phyloP scores from a whole-genome alignment of 2,797 vertebrate species.

The Schizopygopsis malacanthus region DNA sequence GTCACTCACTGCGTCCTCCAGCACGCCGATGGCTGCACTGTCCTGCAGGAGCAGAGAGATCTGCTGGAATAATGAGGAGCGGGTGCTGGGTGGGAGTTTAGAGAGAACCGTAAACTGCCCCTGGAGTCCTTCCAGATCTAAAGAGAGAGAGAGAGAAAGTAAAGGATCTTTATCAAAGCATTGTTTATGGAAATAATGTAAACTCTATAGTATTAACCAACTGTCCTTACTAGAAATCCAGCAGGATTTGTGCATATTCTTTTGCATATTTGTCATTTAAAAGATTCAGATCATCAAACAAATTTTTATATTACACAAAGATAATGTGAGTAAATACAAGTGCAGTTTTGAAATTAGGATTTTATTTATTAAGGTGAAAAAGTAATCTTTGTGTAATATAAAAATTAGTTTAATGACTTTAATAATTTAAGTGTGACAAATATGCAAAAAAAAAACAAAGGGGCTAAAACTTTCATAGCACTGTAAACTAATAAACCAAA shows the following conservation, averaged over 20 bases:
- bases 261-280: too few relatives aligned
- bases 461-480: background rate
- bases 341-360: too few relatives aligned
- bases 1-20: slow-evolving; percentile 84
- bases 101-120: slow-evolving; percentile 81
- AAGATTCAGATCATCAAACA: too few relatives aligned
- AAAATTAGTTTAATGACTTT: background rate
- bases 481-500: background rate
- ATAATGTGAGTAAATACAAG: too few relatives aligned
- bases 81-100: slow-evolving; percentile 73
- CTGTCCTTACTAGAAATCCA: background rate
- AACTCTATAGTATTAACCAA: too few relatives aligned
- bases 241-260: too few relatives aligned
- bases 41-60: slow-evolving; percentile 75
- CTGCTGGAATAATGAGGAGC: slow-evolving; percentile 73
- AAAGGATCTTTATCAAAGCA: background rate
- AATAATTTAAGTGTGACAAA: background rate
- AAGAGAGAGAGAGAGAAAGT: slow-evolving; percentile 10
- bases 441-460: background rate
- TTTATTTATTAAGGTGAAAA: too few relatives aligned
- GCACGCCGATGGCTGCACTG: slow-evolving; percentile 69
- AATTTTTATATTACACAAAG: too few relatives aligned
- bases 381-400: background rate
- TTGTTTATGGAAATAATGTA: background rate
- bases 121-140: slow-evolving; percentile 79